phyloP scores from a whole-genome alignment of 2,888 invertebrate genomes.

The Hirtodrosophila alboralis region DNA sequence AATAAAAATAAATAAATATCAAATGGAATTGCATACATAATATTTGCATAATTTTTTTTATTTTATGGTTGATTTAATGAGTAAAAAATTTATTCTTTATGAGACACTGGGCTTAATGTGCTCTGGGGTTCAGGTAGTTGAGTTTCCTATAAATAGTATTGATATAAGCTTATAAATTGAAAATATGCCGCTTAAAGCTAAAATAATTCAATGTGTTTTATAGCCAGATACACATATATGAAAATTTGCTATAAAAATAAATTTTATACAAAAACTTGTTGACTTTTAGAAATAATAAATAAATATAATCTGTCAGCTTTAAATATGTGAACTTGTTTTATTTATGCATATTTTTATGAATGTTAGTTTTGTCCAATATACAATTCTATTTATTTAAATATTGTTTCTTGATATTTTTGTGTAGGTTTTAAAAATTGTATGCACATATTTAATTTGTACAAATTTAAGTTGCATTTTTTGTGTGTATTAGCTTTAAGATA shows the following conservation, averaged over 20 bases:
- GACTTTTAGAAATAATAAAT: conserved; percentile 7
- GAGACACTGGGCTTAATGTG: conserved; percentile 7
- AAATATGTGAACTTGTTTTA: conserved; percentile 21
- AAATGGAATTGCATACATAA: conserved; percentile 48
- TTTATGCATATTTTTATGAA: conserved; percentile 16
- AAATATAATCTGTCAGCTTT: conserved; percentile 4
- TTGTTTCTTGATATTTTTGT: conserved; percentile 3
- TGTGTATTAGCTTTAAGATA: conserved; percentile 12
- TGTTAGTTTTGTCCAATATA: conserved; percentile 9
- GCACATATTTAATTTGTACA: not conserved
- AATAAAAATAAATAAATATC: conserved; percentile 20
- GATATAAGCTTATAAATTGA: conserved; percentile 16
- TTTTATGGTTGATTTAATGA: conserved; percentile 43
- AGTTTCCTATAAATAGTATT: conserved; percentile 17
- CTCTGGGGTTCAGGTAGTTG: conserved; percentile 9
- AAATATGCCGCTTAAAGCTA: conserved; percentile 11
- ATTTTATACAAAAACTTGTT: too few species aligned
- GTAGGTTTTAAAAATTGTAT: conserved; percentile 1
- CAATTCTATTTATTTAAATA: conserved; percentile 3
- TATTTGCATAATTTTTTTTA: conserved; percentile 47
- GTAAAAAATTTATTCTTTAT: conserved; percentile 17
- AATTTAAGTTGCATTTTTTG: conserved; percentile 2
- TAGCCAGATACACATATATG: not conserved
- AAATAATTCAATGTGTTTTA: conserved; percentile 16
- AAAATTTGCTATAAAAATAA: not conserved